Evolutionary conservation across 2,888 invertebrate species (phyloP), one percentile per base, ranked within the genome.

Genomic region (Euplagia quadripunctaria): DNA sequence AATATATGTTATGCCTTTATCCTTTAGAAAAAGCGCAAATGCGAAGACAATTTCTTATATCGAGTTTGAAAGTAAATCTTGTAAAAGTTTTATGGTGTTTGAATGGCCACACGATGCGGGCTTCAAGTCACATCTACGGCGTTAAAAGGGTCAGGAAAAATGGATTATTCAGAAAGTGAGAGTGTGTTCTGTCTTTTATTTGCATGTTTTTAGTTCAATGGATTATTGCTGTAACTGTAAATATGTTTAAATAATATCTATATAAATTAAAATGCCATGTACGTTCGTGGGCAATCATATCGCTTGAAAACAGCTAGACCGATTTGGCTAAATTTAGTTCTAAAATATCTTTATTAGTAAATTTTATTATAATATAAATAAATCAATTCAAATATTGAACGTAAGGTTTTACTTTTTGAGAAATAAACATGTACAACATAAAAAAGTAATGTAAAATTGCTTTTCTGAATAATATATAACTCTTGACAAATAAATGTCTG

Each of bases 41-140:
- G 46, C 46, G 61, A 58, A 20, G 17, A 73, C 49, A 52, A 63
- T 14, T 58, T 71, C 67, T 74, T 68, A 70, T 51, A 64, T 64
- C 41, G 74, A 70, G 61, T 74, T 71, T 52, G 20, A 74, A 67
- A 74, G 74, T 64, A n/a, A 67, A 64, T 64, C 63, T 74, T 68
- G 52, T 71, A 64, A 71, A 74, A 71, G 74, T 74, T 74, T 74
- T 68, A 71, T 67, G 55, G 43, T 16, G 63, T 64, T 68, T 55
- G 49, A 68, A 74, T 49, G 49, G 46, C 31, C 64, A 43, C 42
- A 46, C 49, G 43, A 20, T 17, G 49, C 67, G 64, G 67, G n/a
- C 64, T 46, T 9, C n/a, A 49, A 64, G 52, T 42, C 20, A 68
- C 64, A 64, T 72, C 64, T 64, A 68, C 64, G 42, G 17, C 20